A percentile compares a stretch with the other conserved stretches of the same genome.
These are phyloP conservation scores for Origma solitaria DNA, from an alignment of 2,113 vertebrate genomes.

Conservation along the genomic window DNA sequence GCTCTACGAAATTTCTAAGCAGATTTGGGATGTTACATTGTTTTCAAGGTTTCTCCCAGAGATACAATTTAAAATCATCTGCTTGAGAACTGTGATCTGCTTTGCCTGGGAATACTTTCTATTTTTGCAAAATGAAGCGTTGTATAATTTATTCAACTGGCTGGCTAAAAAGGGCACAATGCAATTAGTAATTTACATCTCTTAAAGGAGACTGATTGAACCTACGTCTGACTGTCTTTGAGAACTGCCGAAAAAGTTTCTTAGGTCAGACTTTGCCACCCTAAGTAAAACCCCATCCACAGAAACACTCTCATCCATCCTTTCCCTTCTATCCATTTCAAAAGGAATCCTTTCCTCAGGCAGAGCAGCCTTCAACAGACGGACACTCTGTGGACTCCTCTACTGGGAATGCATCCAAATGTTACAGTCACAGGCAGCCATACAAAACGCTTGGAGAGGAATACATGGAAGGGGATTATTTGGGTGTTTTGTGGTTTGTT, in stretches of 20 bases:
- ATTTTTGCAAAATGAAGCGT: background rate
- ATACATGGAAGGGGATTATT: background rate
- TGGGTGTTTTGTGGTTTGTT: background rate
- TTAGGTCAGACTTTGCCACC: background rate
- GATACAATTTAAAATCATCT: background rate
- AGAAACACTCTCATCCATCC: background rate
- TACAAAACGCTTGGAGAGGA: background rate
- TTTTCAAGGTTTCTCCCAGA: background rate
- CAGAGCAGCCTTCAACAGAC: background rate
- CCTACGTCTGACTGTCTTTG: background rate
- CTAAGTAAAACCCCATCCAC: background rate
- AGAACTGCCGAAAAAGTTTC: background rate
- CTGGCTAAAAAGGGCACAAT: background rate
- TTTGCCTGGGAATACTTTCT: background rate
- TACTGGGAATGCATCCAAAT: background rate
- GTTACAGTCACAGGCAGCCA: background rate
- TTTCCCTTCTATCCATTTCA: background rate
- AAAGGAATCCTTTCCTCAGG: background rate
- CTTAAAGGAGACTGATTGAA: background rate
- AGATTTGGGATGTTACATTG: background rate
- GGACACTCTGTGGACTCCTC: rapidly evolving
- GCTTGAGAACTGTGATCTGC: background rate
- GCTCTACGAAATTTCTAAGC: background rate
- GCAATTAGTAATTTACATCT: background rate
- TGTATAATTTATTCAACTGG: background rate